phyloP scores from a whole-genome alignment of 2,888 invertebrate genomes.

The Thalpophila matura region DNA sequence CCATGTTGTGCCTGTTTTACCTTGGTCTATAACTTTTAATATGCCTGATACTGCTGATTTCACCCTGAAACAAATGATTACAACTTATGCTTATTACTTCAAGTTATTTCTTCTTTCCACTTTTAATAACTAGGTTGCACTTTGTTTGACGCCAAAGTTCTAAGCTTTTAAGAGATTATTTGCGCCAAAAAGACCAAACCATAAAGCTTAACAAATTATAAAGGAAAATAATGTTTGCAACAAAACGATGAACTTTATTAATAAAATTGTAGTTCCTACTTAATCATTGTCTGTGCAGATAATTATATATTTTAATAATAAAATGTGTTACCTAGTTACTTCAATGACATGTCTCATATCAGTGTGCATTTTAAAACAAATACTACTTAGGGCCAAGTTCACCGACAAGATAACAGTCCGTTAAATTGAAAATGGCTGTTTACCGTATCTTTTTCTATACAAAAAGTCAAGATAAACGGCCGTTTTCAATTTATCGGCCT shows the following conservation, averaged over 20 bases:
- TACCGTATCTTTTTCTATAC: background rate
- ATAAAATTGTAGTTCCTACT: no score
- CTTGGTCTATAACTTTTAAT: conserved; percentile 79
- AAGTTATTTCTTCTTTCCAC: background rate
- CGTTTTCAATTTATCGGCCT: no score
- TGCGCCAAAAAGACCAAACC: background rate
- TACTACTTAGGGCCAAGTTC: no score
- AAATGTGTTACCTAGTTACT: no score
- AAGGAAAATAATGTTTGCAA: no score
- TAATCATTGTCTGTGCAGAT: background rate
- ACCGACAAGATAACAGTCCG: no score
- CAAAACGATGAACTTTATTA: background rate
- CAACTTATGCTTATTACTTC: background rate
- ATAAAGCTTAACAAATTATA: background rate
- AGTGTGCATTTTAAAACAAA: no score
- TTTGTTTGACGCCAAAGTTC: background rate
- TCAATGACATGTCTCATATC: no score
- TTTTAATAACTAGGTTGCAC: background rate
- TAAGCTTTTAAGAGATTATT: conserved; percentile 2
- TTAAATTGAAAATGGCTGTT: no score
- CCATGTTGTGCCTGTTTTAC: conserved; percentile 81
- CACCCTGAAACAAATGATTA: conserved; percentile 72
- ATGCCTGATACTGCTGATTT: conserved; percentile 83
- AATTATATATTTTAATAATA: no score
- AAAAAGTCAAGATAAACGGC: no score